These are phyloP conservation scores for Suncus etruscus DNA, from an alignment of 2,113 vertebrate genomes.

Conservation along the genomic window DNA sequence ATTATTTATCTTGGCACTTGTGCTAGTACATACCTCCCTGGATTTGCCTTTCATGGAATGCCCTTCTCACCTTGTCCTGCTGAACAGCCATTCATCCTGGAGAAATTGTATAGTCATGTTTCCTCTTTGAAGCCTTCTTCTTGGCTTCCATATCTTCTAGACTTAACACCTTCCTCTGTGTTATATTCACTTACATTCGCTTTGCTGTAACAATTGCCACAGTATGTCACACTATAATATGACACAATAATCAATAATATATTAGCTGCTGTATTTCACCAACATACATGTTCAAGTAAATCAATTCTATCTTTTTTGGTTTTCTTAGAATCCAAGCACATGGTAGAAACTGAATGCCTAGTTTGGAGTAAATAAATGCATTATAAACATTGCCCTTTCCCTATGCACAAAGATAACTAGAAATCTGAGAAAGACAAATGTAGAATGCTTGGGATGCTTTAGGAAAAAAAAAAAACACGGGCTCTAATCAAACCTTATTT, in stretches of 20 bases:
- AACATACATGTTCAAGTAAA: background rate
- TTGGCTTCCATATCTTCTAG: conserved; percentile 25
- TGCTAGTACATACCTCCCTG: background rate
- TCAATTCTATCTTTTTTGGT: background rate
- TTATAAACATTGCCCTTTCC: conserved; percentile 46
- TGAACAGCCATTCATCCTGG: background rate
- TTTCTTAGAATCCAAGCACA: background rate
- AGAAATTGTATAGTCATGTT: background rate
- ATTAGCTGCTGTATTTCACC: background rate
- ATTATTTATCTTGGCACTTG: background rate
- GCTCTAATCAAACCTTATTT: conserved; percentile 68
- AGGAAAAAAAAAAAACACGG: background rate
- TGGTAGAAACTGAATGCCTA: background rate
- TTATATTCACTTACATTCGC: background rate
- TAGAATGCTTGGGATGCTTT: conserved; percentile 69
- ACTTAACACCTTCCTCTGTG: background rate
- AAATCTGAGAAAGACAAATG: conserved; percentile 69
- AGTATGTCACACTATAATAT: background rate
- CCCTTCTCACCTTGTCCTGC: background rate
- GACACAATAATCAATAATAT: background rate
- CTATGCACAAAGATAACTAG: conserved; percentile 57
- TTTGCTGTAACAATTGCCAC: background rate
- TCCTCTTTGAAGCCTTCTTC: background rate
- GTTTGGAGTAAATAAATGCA: conserved; percentile 10
- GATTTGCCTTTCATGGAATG: background rate